Conservation (phyloP, 53 echinoderm and acorn worm species). For the Antedon mediterranea region DNA sequence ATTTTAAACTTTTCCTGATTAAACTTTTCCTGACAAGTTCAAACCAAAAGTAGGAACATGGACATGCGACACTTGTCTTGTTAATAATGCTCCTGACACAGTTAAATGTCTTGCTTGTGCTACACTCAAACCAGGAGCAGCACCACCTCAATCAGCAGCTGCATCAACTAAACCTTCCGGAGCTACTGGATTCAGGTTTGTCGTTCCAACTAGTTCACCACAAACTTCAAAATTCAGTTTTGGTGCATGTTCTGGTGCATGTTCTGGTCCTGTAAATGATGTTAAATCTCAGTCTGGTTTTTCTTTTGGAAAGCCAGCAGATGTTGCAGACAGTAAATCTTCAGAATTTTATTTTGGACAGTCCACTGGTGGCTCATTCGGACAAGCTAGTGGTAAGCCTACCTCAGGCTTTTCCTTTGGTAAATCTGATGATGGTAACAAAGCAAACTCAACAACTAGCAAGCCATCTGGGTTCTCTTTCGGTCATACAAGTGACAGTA, state of each 20-base stretch:
- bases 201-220: not conserved
- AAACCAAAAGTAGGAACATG: conserved; percentile 43
- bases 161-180: not conserved
- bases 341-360: too few species aligned
- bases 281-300: too few species aligned
- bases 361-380: too few species aligned
- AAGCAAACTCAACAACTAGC: not conserved
- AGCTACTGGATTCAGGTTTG: not conserved
- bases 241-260: too few species aligned
- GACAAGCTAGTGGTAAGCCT: too few species aligned
- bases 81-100: conserved; percentile 21
- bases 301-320: too few species aligned
- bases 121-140: conserved; percentile 43
- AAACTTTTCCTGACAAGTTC: conserved; percentile 29
- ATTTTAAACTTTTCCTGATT: not conserved
- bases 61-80: conserved; percentile 50
- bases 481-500: not conserved
- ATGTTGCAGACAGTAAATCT: too few species aligned
- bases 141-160: not conserved
- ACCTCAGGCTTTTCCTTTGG: too few species aligned
- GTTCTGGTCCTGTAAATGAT: too few species aligned
- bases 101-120: conserved; percentile 45
- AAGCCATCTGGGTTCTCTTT: conserved; percentile 10
- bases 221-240: not conserved
- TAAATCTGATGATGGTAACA: not conserved